Conservation (phyloP, 2,797 vertebrate genomes). For the Artibeus lituratus region DNA sequence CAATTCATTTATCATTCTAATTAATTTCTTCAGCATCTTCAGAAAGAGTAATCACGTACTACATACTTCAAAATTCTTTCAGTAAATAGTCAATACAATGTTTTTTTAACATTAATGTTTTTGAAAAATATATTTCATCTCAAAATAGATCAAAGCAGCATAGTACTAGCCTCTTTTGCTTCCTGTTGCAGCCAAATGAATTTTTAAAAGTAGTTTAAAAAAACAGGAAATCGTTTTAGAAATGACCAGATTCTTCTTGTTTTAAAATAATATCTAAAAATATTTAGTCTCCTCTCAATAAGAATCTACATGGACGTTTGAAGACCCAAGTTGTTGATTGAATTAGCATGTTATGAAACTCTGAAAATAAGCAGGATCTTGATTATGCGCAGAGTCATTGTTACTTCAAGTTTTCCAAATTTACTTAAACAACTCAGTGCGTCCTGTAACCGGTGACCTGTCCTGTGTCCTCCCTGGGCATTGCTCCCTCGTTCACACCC, state of each 20-base stretch:
- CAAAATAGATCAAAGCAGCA: not conserved
- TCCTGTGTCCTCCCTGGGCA: fast-evolving
- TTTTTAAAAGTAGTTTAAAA: not conserved
- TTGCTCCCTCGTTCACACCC: fast-evolving
- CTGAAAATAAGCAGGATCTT: not conserved
- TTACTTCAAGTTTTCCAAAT: not conserved
- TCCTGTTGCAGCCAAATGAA: not conserved
- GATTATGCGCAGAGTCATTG: not conserved
- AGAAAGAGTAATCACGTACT: not conserved
- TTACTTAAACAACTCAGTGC: not conserved
- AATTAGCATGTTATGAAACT: not conserved
- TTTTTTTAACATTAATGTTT: not conserved
- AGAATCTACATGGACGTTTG: not conserved
- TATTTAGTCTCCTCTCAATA: not conserved
- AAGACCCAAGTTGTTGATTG: not conserved
- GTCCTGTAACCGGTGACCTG: fast-evolving
- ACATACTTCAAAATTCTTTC: not conserved
- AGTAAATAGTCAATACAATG: not conserved
- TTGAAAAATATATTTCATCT: not conserved
- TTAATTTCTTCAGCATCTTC: constrained; percentile 4
- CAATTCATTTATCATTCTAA: not conserved
- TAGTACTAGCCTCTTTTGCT: not conserved
- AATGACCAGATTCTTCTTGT: not conserved
- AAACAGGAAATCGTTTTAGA: not conserved
- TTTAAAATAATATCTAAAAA: not conserved